Percentiles rank a stretch among this genome's conserved stretches.
These are phyloP conservation scores for Stegophylla sp. DNA, from an alignment of 2,888 invertebrate species.

Conservation along the genomic window DNA sequence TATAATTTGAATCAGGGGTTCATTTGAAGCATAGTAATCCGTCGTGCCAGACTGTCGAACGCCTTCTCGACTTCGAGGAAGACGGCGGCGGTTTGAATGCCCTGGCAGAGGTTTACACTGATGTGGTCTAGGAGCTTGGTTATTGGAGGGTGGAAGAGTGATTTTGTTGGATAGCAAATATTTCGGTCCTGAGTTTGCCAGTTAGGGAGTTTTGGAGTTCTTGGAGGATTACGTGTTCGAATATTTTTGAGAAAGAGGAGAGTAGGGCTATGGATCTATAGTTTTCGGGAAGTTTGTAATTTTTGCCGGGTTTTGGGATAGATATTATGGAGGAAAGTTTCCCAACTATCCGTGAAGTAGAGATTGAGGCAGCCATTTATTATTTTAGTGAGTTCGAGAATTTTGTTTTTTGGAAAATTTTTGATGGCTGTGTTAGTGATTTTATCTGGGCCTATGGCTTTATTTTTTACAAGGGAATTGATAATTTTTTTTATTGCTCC, in stretches of 20 bases:
- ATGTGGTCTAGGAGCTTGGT: background rate
- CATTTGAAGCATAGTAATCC: conserved; percentile 7
- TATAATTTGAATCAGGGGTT: background rate
- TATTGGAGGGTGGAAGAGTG: background rate
- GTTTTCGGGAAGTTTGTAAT: background rate
- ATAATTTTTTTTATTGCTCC: background rate
- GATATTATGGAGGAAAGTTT: background rate
- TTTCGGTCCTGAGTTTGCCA: too few species aligned
- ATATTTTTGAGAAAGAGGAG: conserved; percentile 13
- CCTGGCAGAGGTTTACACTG: background rate
- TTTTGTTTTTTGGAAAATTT: background rate
- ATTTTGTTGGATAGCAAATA: background rate
- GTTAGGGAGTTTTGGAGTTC: background rate
- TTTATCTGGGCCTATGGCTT: background rate
- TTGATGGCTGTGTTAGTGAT: background rate
- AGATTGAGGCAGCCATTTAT: background rate
- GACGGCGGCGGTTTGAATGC: background rate
- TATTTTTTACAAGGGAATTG: background rate
- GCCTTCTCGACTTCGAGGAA: background rate
- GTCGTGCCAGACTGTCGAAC: too few species aligned
- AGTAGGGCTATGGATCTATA: too few species aligned
- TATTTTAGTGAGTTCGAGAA: background rate
- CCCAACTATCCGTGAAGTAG: background rate
- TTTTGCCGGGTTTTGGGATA: background rate
- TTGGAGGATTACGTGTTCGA: background rate